Evolutionary conservation across 2,113 vertebrate species (phyloP), one percentile per base, ranked within the genome.

Genomic region (Thomomys bottae): DNA sequence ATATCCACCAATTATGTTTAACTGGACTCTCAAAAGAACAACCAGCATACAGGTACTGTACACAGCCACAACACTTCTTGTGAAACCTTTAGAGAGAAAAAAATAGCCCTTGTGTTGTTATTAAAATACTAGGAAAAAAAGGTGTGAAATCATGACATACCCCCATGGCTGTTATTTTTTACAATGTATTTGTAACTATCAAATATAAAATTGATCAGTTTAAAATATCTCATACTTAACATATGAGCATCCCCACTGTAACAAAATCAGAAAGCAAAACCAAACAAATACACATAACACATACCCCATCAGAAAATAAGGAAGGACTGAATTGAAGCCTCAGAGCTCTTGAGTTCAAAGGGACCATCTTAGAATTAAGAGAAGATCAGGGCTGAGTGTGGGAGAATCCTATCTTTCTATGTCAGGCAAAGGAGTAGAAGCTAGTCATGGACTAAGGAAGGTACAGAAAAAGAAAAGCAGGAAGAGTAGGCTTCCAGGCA

Each of bases 31-130:
- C 79, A 99, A 94, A 30, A 99, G 98, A 64, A 99, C 98, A 34
- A 99, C 99, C 91, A 99, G 97, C 99, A 99, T 99, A 87, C 99
- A 99, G 61, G 99, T 99, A 92, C 99, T 99, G 94, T 99, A 99
- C 4, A 99, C 98, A 12, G 98, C 99, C 20, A 99, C 99, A 0
- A 99, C 97, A 87, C 98, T 99, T 91, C 99, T 98, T 1, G 98
- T 99, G 96, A 99, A 99, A 97, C 99, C 99, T 98, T 97, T 88
- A 63, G 12, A 72, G 72, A 90, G 80, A 93, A 76, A 95, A 90
- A 63, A 92, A 75, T 54, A 94, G n/a, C 2, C 24, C 70, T 85
- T 76, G 45, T 84, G 75, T 49, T 89, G 64, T 84, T 77, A 59
- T 40, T 90, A 94, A 88, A 87, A 85, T 26, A 92, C 10, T 79